These are phyloP conservation scores for Calidris pygmaea DNA, from an alignment of 2,113 vertebrate genomes.

Conservation along the genomic window DNA sequence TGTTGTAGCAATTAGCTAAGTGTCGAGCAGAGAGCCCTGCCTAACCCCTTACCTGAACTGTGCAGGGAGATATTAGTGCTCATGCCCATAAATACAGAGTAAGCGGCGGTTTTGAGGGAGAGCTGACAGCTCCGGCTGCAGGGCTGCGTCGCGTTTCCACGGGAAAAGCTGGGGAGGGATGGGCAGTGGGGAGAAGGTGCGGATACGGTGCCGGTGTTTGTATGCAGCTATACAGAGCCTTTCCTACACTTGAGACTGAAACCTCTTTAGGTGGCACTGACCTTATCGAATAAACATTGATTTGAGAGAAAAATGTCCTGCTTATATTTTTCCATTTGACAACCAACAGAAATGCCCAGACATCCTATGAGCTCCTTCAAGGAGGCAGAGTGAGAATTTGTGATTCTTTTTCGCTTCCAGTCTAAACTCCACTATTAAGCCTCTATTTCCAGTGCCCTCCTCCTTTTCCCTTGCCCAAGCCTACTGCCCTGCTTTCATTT, in stretches of 20 bases:
- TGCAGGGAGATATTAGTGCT: not conserved
- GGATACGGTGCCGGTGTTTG: not conserved
- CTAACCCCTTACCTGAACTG: not conserved
- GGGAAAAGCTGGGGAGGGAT: not conserved
- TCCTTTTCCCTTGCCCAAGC: not conserved
- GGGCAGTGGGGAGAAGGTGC: not conserved
- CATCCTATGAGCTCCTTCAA: not conserved
- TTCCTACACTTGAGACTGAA: not conserved
- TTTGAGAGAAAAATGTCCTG: not conserved
- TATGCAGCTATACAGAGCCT: not conserved
- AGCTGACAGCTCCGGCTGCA: not conserved
- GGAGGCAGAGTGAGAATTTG: not conserved
- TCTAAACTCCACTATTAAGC: not conserved
- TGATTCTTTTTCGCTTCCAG: not conserved
- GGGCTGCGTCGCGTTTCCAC: not conserved
- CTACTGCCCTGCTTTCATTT: not conserved
- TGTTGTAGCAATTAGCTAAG: not conserved
- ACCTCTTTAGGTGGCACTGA: not conserved
- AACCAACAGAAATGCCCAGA: not conserved
- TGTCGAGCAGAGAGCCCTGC: not conserved
- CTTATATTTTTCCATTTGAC: not conserved
- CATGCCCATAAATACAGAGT: rapidly evolving
- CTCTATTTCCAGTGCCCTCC: not conserved
- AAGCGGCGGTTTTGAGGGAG: not conserved
- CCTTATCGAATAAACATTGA: not conserved